A percentile compares a stretch with the other conserved stretches of the same genome.
phyloP scores from a whole-genome alignment of 2,888 invertebrate species.

The Apamea monoglypha region DNA sequence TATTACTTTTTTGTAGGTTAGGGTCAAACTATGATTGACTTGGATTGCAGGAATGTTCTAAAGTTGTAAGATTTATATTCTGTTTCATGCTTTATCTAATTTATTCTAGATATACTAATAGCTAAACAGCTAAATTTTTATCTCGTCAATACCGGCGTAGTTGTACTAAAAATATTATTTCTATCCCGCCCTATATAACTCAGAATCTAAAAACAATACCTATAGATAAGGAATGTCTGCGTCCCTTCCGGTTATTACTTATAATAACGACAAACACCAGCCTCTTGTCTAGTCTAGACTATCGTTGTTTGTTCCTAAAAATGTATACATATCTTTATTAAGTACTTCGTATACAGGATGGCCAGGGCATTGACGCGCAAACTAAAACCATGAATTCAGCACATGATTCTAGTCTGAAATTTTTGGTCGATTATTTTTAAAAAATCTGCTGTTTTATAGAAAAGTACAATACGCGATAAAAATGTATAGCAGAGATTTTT shows the following conservation, averaged over 20 bases:
- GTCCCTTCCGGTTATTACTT: background rate
- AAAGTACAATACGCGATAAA: no score
- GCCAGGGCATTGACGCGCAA: no score
- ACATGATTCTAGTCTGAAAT: no score
- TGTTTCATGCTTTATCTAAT: background rate
- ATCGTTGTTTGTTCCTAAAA: background rate
- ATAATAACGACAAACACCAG: background rate
- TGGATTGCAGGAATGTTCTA: background rate
- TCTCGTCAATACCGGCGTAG: background rate
- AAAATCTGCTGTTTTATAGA: no score
- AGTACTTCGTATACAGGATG: no score
- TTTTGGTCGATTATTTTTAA: no score
- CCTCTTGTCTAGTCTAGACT: background rate
- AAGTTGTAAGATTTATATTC: background rate
- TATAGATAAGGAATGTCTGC: background rate
- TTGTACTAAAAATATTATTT: background rate
- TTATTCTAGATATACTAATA: background rate
- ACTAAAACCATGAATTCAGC: no score
- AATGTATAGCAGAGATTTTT: no score
- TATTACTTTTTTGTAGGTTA: background rate
- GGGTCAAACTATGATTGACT: background rate
- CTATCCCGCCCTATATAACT: background rate
- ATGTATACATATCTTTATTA: no score
- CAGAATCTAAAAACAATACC: background rate
- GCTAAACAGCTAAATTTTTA: no score